A percentile compares a stretch with the other conserved stretches of the same genome.
phyloP scores from a whole-genome alignment of 2,113 vertebrate species.

The Panurus biarmicus region DNA sequence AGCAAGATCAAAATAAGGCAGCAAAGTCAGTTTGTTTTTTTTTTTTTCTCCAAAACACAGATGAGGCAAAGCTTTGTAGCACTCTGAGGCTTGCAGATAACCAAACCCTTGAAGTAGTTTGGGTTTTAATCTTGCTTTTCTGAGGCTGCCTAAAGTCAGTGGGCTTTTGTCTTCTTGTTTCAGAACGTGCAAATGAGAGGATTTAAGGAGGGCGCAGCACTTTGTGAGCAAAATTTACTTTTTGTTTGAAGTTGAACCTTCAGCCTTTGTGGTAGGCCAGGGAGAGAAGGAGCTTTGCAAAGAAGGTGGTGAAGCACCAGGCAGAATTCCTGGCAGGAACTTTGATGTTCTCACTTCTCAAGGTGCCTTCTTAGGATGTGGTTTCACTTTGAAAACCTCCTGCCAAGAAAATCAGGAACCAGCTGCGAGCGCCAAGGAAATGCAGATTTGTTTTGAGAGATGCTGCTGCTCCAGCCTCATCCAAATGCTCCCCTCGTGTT shows the following conservation, averaged over 20 bases:
- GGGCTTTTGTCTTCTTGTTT: neutral
- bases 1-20: neutral
- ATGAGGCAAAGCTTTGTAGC: neutral
- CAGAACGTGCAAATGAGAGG: neutral
- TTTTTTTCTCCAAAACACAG: neutral
- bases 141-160: neutral
- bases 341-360: neutral
- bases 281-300: neutral
- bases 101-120: neutral
- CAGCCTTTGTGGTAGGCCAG: neutral
- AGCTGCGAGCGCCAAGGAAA: neutral
- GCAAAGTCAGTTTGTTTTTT: neutral
- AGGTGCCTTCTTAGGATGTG: neutral
- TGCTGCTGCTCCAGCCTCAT: neutral
- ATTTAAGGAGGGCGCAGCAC: neutral
- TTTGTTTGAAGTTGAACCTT: conserved; percentile 15
- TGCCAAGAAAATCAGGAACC: neutral
- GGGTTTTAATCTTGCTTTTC: neutral
- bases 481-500: neutral
- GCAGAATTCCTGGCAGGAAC: neutral
- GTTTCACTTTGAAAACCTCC: neutral
- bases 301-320: neutral
- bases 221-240: neutral
- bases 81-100: neutral
- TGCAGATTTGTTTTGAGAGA: neutral